Evolutionary conservation across 2,888 invertebrate genomes (phyloP), one percentile per base, ranked within the genome.

Genomic region (Andrena camellia): DNA sequence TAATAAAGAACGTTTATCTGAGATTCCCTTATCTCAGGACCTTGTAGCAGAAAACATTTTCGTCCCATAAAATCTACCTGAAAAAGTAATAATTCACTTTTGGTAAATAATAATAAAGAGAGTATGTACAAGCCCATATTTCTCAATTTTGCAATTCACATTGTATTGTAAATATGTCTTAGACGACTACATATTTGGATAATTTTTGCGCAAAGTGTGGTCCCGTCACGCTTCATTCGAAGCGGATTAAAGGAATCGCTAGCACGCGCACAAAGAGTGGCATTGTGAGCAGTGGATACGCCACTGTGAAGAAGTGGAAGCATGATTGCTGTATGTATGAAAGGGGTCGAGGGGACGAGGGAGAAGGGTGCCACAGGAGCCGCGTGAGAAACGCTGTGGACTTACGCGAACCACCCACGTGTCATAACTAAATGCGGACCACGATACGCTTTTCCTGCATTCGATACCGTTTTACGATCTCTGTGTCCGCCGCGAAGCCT

Each of bases 371-470:
- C 70, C 78, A 90, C 83, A 72, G 85, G 86, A 88, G 87, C 87
- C 86, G 88, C 86, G 86, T 88, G 87, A 88, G 88, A 91, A 92
- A 88, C 85, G 75, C 42, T 64, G 76, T 69, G 81, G 78, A 78
- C 81, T 78, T 84, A 81, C 76, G 73, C 84, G 83, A 86, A 83
- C 90, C 86, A 89, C 89, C 90, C 90, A 90, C 90, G 89, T 90
- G 89, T 89, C 89, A 86, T 89, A 89, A 90, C 85, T 86, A 87
- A 88, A 88, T 86, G 88, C 82, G 85, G 76, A 81, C 78, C 72
- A 63, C 75, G 78, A 84, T 73, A 84, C 64, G 68, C 23, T 71
- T 76, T 81, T 64, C 76, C 50, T 71, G 20, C 59, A 57, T 70
- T 66, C 68, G 35, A 54, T 73, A 66, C 69, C 31, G 23, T 26